Evolutionary conservation across 2,888 invertebrate species (phyloP), one percentile per base, ranked within the genome.

Genomic region (Trisateles emortualis): DNA sequence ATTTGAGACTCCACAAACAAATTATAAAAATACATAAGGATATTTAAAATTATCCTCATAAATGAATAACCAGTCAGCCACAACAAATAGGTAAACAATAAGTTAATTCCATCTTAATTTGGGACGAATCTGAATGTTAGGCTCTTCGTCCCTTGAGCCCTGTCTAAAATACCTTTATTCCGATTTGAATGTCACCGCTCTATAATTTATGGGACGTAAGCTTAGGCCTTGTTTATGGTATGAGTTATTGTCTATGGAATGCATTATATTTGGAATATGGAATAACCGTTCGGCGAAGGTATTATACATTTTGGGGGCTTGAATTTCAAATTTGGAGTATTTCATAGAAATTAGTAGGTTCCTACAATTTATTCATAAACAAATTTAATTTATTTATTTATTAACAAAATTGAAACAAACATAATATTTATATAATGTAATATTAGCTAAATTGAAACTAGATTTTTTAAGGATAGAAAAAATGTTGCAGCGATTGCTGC

Each of bases 171-270:
- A 80, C 84, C 79, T 80, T 84, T 84, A 71, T 66, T 82, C 78
- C 74, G 75, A 83, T 84, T 76, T 74, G 76, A 85, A 81, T 84
- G 84, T 87, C 87, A 75, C 79, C 74, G 79, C 69, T 78, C 76
- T 71, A 85, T 87, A 88, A 90, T 88, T 88, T 88, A 90, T 81
- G 80, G 75, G 71, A 55, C 57, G 67, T 64, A 64, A 68, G 85
- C 87, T 87, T 85, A 86, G 67, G 55, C 56, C 59, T 80, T 80
- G 83, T 83, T 84, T 79, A 81, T 81, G 75, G 69, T 71, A 79
- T 87, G 84, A 88, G 66, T 85, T 87, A 70, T 64, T 82, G 55
- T 67, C 41, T 53, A 46, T 61, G 52, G 49, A 76, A 63, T 66
- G 61, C 60, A 63, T 64, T 64, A 61, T 62, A 55, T 65, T 55